phyloP scores from a whole-genome alignment of 2,888 invertebrate genomes.

The Drosophila nigricruria region DNA sequence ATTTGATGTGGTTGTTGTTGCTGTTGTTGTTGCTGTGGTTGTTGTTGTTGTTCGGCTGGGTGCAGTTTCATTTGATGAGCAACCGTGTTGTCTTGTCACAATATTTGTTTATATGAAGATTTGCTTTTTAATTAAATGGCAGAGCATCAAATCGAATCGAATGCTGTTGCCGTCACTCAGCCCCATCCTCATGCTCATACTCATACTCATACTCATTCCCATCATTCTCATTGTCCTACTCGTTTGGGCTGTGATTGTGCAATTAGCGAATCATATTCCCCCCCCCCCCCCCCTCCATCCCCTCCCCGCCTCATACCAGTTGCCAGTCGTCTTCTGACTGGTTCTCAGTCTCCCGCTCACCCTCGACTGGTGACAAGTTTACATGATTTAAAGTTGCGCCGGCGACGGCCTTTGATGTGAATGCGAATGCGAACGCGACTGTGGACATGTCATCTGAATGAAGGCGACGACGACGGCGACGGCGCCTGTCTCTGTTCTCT shows the following conservation, averaged over 20 bases:
- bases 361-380: constrained; percentile 69
- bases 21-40: constrained; percentile 38
- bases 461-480: constrained; percentile 29
- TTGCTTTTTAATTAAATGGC: constrained; percentile 76
- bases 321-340: background rate
- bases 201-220: constrained; percentile 2
- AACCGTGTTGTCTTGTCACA: constrained; percentile 57
- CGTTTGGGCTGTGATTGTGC: constrained; percentile 69
- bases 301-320: background rate
- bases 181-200: constrained; percentile 18
- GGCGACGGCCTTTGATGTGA: constrained; percentile 63
- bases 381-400: constrained; percentile 66
- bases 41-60: constrained; percentile 15
- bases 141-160: constrained; percentile 57
- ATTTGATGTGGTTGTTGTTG: constrained; percentile 66
- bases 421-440: constrained; percentile 14
- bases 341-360: constrained; percentile 37
- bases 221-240: constrained; percentile 22
- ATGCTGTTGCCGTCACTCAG: constrained; percentile 77
- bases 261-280: constrained; percentile 71
- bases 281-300: background rate
- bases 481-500: constrained; percentile 15
- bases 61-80: constrained; percentile 48
- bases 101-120: constrained; percentile 75
- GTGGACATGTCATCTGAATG: constrained; percentile 30